Percentiles rank a stretch among this genome's conserved stretches.
phyloP scores from a whole-genome alignment of 2,113 vertebrate genomes.

The Carettochelys insculpta region DNA sequence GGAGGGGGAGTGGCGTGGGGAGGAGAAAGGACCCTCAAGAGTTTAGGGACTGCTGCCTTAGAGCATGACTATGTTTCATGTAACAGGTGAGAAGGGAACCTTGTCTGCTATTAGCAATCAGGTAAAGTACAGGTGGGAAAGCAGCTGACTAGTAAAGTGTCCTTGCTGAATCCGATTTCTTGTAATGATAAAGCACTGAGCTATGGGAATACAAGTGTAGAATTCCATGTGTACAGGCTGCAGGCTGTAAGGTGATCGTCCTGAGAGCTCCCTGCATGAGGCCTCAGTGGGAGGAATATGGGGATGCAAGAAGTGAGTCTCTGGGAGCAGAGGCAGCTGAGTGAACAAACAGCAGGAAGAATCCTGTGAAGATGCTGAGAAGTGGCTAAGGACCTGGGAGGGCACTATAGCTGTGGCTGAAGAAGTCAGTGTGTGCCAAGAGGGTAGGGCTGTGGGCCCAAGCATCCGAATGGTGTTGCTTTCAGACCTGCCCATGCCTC shows the following conservation, averaged over 20 bases:
- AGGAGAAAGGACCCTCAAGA: too few species aligned
- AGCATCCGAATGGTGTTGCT: neutral
- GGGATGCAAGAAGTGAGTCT: neutral
- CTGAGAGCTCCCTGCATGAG: neutral
- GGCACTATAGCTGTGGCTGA: neutral
- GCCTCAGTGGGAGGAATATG: neutral
- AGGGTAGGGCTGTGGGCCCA: neutral
- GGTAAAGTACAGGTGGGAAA: neutral
- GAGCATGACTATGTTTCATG: neutral
- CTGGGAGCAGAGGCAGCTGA: neutral
- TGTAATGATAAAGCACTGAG: neutral
- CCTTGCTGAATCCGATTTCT: neutral
- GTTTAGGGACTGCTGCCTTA: neutral
- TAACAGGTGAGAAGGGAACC: neutral
- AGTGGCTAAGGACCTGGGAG: neutral
- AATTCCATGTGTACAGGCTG: neutral
- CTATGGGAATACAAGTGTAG: neutral
- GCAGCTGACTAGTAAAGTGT: neutral
- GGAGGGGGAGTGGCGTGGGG: too few species aligned
- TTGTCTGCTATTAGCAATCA: neutral
- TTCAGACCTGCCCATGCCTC: neutral
- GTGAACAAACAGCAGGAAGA: neutral
- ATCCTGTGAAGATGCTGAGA: neutral
- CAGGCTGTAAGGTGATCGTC: fast-evolving
- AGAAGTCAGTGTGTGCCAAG: neutral